Conservation (phyloP, 1,140 invertebrate species). For the Chelonus insularis region DNA sequence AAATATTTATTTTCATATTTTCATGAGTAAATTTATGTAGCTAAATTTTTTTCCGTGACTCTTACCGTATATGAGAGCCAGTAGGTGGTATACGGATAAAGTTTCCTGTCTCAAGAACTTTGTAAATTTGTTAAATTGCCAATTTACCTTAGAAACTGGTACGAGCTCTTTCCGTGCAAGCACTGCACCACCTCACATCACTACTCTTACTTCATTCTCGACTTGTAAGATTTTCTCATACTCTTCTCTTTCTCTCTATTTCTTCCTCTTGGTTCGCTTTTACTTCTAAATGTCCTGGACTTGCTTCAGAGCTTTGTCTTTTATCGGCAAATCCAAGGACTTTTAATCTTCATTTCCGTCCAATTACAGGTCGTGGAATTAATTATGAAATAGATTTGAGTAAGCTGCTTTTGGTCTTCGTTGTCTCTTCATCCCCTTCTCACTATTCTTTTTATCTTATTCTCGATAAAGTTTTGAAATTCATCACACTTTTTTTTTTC, state of each 20-base stretch:
- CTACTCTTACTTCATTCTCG: background rate
- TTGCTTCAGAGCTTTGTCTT: conserved; percentile 21
- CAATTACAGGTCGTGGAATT: conserved; percentile 49
- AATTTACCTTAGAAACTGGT: conserved; percentile 57
- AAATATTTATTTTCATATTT: too few relatives aligned
- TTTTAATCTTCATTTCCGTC: conserved; percentile 49
- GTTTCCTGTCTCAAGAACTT: conserved; percentile 42
- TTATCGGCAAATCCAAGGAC: conserved; percentile 34
- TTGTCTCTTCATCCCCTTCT: conserved; percentile 4
- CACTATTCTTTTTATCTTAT: background rate
- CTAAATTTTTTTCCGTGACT: too few relatives aligned
- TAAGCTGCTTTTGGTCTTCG: conserved; percentile 11
- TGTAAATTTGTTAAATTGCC: conserved; percentile 59
- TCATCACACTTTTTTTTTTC: too few relatives aligned
- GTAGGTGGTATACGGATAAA: conserved; percentile 18
- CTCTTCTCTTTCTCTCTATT: background rate
- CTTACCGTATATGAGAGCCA: too few relatives aligned
- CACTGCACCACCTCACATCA: conserved; percentile 21
- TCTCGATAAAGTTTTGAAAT: background rate
- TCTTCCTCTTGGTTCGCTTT: conserved; percentile 16
- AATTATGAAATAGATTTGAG: conserved; percentile 42
- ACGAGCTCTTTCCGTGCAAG: conserved; percentile 32
- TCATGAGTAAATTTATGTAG: too few relatives aligned
- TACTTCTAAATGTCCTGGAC: conserved; percentile 13
- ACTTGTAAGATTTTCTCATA: conserved; percentile 1